These are phyloP conservation scores for Micoletzkya japonica DNA, from an alignment of 2,888 invertebrate species.

Conservation along the genomic window DNA sequence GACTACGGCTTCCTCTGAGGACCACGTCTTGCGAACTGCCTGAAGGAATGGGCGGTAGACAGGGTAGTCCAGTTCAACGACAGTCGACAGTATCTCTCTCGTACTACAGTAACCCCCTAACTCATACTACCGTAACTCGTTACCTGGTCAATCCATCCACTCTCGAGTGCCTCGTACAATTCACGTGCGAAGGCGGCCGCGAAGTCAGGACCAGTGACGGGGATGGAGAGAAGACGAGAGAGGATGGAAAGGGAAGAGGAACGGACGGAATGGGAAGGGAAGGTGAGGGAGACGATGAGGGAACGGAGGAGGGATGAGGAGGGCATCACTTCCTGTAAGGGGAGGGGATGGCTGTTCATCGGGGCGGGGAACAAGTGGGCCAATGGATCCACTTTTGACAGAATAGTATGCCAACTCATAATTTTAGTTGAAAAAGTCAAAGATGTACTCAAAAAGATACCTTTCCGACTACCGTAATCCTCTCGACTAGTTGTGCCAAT, in stretches of 20 bases:
- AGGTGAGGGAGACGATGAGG: slow-evolving; percentile 5
- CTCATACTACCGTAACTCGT: background rate
- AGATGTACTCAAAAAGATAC: too few species aligned
- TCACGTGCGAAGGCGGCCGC: slow-evolving; percentile 7
- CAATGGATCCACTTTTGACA: too few species aligned
- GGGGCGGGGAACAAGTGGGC: too few species aligned
- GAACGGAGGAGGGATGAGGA: slow-evolving; percentile 11
- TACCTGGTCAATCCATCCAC: slow-evolving; percentile 28
- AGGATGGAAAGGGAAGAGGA: slow-evolving; percentile 1
- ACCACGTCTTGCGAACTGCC: slow-evolving; percentile 13
- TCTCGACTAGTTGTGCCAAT: slow-evolving; percentile 6
- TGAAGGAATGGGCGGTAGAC: background rate
- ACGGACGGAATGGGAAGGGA: slow-evolving; percentile 15
- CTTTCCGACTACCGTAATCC: background rate
- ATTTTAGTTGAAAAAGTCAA: too few species aligned
- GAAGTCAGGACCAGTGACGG: background rate
- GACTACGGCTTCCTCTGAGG: background rate
- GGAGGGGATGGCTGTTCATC: too few species aligned
- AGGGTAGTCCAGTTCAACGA: background rate
- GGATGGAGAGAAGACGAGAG: background rate
- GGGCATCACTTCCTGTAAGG: background rate
- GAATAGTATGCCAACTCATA: too few species aligned
- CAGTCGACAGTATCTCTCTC: background rate
- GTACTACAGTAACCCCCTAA: background rate
- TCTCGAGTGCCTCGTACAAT: slow-evolving; percentile 19